phyloP scores from a whole-genome alignment of 2,888 invertebrate genomes.

The Eubasilissa splendida region DNA sequence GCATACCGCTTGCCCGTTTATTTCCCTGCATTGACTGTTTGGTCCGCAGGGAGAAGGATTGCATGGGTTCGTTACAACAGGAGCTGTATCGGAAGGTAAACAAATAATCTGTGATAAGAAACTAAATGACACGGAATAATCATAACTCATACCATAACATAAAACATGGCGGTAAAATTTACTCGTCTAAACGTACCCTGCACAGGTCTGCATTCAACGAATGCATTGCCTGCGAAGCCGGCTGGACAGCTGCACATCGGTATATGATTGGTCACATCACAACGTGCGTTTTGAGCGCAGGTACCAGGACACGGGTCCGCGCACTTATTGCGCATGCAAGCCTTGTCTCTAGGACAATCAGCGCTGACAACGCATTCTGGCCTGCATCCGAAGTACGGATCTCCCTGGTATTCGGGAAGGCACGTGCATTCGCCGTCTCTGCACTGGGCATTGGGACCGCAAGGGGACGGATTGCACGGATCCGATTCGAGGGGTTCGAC shows the following conservation, averaged over 20 bases:
- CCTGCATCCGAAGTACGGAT: too few species aligned
- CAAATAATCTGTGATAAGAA: too few species aligned
- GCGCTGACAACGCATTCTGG: too few species aligned
- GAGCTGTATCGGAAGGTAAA: slow-evolving; percentile 60
- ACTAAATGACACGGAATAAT: not conserved
- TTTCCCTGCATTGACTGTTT: slow-evolving; percentile 75
- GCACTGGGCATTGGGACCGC: slow-evolving; percentile 60
- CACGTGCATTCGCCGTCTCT: too few species aligned
- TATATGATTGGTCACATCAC: slow-evolving; percentile 68
- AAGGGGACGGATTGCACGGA: slow-evolving; percentile 79
- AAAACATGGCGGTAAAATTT: not conserved
- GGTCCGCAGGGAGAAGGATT: slow-evolving; percentile 81
- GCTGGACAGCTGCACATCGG: slow-evolving; percentile 82
- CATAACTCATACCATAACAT: not conserved
- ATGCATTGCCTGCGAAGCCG: slow-evolving; percentile 81
- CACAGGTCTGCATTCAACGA: slow-evolving; percentile 70
- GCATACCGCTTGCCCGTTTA: slow-evolving; percentile 76
- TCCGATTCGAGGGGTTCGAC: slow-evolving; percentile 65
- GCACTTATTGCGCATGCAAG: too few species aligned
- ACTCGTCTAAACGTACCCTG: slow-evolving; percentile 40
- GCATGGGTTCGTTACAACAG: slow-evolving; percentile 71
- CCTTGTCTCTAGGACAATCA: too few species aligned
- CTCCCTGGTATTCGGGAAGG: too few species aligned
- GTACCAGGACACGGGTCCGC: too few species aligned
- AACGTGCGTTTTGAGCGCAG: too few species aligned